These are phyloP conservation scores for Malurus cyaneus DNA, from an alignment of 2,113 vertebrate species.

Conservation along the genomic window DNA sequence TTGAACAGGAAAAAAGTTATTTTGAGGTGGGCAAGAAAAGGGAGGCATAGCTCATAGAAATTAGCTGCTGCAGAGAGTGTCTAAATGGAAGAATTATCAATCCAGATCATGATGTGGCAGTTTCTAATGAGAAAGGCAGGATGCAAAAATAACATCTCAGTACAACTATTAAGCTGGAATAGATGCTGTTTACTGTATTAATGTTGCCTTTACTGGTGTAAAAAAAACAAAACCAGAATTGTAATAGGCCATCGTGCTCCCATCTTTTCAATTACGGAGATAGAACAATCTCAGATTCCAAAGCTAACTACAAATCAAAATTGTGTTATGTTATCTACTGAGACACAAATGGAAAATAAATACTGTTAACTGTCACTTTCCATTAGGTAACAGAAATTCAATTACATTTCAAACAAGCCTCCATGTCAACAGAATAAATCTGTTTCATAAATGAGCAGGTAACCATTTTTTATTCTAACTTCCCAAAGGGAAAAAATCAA, in stretches of 20 bases:
- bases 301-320: slow-evolving; percentile 88
- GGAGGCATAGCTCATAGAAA: slow-evolving; percentile 65
- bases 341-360: slow-evolving; percentile 87
- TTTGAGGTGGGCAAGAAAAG: slow-evolving; percentile 31
- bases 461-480: slow-evolving; percentile 93
- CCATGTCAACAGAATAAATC: slow-evolving; percentile 96
- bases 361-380: slow-evolving; percentile 94
- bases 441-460: slow-evolving; percentile 95
- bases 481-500: slow-evolving; percentile 96
- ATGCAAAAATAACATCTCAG: slow-evolving; percentile 67
- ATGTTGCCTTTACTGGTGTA: slow-evolving; percentile 72
- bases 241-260: slow-evolving; percentile 74
- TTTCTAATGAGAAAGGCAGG: slow-evolving; percentile 71
- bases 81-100: slow-evolving; percentile 74
- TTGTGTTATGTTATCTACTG: slow-evolving; percentile 89
- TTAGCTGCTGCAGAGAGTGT: slow-evolving; percentile 29
- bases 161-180: slow-evolving; percentile 71
- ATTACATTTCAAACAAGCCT: slow-evolving; percentile 98
- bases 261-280: slow-evolving; percentile 83
- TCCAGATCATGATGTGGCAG: slow-evolving; percentile 65
- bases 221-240: slow-evolving; percentile 72
- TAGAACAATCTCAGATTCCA: slow-evolving; percentile 83
- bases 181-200: slow-evolving; percentile 74
- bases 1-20: slow-evolving; percentile 10
- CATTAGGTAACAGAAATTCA: slow-evolving; percentile 92